Conservation (phyloP, 2,888 invertebrate genomes). For the Proisotoma minuta region DNA sequence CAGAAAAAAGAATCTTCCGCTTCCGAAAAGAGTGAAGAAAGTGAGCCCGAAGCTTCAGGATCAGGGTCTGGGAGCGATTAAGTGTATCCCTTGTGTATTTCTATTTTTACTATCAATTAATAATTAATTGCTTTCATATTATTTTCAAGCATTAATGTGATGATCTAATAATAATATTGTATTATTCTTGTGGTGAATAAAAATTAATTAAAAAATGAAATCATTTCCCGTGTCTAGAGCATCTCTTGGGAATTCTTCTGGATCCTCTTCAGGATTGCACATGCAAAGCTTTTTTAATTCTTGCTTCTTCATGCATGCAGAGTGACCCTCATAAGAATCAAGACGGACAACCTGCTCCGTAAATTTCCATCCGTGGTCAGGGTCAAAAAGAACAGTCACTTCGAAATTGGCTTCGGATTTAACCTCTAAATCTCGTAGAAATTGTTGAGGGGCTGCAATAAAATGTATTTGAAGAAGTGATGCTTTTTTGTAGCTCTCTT, state of each 20-base stretch:
- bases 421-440: too few species aligned
- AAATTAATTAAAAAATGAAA: constrained; percentile 2
- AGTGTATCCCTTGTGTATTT: too few species aligned
- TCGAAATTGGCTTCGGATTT: constrained; percentile 28
- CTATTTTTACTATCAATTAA: too few species aligned
- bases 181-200: too few species aligned
- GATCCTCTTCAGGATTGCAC: neutral
- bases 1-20: constrained; percentile 16
- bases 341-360: constrained; percentile 29
- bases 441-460: constrained; percentile 15
- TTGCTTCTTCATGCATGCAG: constrained; percentile 21
- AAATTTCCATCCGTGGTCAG: constrained; percentile 26
- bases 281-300: constrained; percentile 25
- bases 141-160: too few species aligned
- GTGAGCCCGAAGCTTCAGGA: constrained; percentile 16
- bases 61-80: too few species aligned
- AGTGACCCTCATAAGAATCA: constrained; percentile 21
- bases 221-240: neutral
- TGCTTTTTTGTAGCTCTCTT: constrained; percentile 3
- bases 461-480: constrained; percentile 23
- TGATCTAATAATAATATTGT: too few species aligned
- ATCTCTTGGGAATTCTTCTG: neutral
- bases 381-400: constrained; percentile 29
- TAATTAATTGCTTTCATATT: too few species aligned
- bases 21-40: too few species aligned